Percentiles rank a stretch among this genome's conserved stretches.
Conservation (phyloP, 2,797 vertebrate species). For the Melanotaenia parkinsoni region DNA sequence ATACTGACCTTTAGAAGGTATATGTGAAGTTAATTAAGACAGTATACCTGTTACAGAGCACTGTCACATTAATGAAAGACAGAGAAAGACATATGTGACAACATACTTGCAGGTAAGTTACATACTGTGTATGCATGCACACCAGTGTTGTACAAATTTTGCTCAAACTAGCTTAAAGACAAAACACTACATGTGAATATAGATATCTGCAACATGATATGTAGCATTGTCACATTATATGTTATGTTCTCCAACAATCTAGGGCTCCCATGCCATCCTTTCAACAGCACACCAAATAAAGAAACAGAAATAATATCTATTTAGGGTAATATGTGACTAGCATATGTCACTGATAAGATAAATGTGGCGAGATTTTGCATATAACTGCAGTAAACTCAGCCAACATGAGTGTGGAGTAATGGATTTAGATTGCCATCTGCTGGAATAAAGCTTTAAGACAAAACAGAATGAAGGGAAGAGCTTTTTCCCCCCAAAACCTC, state of each 20-base stretch:
- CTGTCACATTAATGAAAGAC: conserved; percentile 11
- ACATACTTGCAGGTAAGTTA: not conserved
- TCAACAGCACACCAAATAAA: not conserved
- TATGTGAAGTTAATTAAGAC: conserved; percentile 49
- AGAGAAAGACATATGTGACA: not conserved
- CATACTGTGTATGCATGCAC: not conserved
- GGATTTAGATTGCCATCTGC: conserved; percentile 71
- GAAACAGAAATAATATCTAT: not conserved
- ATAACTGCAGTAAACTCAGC: not conserved
- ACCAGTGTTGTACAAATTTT: not conserved
- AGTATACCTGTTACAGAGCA: conserved; percentile 22
- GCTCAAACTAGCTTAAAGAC: conserved; percentile 1
- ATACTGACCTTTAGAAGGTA: conserved; percentile 59
- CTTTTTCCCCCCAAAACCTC: not conserved
- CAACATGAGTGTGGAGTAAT: conserved; percentile 3
- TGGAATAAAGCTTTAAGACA: conserved; percentile 46
- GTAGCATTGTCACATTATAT: not conserved
- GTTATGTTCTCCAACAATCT: not conserved
- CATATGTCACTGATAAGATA: not conserved
- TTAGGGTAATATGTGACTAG: conserved; percentile 1
- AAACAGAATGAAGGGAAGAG: not conserved
- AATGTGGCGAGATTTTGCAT: not conserved
- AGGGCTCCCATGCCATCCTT: not conserved
- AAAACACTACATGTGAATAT: conserved; percentile 3
- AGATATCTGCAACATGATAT: not conserved